phyloP scores from a whole-genome alignment of 1,140 invertebrate genomes.

The Augochlora pura region DNA sequence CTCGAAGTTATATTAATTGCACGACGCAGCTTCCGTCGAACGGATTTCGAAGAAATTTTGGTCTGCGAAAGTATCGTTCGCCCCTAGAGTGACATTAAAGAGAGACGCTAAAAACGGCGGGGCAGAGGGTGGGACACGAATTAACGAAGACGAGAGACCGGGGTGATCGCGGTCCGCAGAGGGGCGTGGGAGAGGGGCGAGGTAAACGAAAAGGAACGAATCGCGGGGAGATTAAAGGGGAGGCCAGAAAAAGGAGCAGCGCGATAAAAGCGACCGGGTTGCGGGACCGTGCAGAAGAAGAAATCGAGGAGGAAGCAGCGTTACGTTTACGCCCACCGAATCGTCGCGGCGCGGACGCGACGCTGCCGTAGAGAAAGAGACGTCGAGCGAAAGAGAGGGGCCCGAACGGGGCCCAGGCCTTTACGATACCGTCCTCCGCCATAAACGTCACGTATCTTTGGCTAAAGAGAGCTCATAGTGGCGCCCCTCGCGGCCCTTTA shows the following conservation, averaged over 20 bases:
- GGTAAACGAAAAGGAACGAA: slow-evolving; percentile 33
- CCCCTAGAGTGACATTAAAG: slow-evolving; percentile 8
- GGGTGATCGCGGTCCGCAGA: not conserved
- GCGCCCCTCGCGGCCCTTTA: slow-evolving; percentile 57
- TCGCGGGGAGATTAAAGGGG: slow-evolving; percentile 40
- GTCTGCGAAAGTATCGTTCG: too few relatives aligned
- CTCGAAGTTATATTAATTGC: too few relatives aligned
- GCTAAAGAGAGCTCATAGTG: slow-evolving; percentile 61
- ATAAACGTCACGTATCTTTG: slow-evolving; percentile 74
- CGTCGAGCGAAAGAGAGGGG: slow-evolving; percentile 53
- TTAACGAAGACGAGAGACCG: slow-evolving; percentile 13
- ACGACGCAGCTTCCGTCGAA: too few relatives aligned
- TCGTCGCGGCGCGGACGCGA: slow-evolving; percentile 12
- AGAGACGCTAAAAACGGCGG: slow-evolving; percentile 5
- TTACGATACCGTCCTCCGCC: slow-evolving; percentile 69
- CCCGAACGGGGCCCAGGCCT: slow-evolving; percentile 55
- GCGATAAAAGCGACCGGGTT: slow-evolving; percentile 3
- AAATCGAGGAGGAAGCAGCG: slow-evolving; percentile 30
- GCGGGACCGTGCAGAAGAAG: slow-evolving; percentile 14
- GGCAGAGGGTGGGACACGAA: not conserved
- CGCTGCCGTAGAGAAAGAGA: slow-evolving; percentile 45
- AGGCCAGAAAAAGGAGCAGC: slow-evolving; percentile 26
- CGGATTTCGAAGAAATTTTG: too few relatives aligned
- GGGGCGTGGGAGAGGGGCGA: not conserved
- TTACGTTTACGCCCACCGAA: slow-evolving; percentile 57